Base-by-base conservation (phyloP, 2,888 invertebrate species). In the Hyposoter didymator region DNA sequence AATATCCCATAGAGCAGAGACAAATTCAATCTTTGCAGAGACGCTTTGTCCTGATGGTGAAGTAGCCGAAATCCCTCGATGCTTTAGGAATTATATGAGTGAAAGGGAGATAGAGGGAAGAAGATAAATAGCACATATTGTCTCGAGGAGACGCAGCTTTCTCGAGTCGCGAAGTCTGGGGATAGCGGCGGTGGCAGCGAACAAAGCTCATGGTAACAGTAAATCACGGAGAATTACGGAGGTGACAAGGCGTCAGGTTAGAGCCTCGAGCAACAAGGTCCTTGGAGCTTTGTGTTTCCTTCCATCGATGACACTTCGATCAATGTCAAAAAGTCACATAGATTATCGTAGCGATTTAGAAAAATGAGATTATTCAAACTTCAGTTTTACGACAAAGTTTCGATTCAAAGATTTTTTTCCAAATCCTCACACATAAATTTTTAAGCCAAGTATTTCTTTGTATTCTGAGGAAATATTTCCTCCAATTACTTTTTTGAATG, bases 191-290 rank as follows among this genome's bases (percentile, higher is more conserved):
- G 75, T 79, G 28, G 19, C 49, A 73, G 62, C 73, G 76, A 72
- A 72, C 55, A 66, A 80, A 76, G 66, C 84, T 80, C 66, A 49
- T 32, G 80, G 35, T 76, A 73, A 45, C 81, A 67, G 80, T 84
- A 69, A 76, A 78, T 84, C 76, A 67, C n/a, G 69, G 73, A 67
- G 75, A 78, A 78, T 73, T 73, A 76, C 55, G 64, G 67, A 73
- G 76, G 66, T 67, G 78, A 59, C 67, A 49, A 72, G 49, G 84
- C 69, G 76, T 73, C 70, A 67, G 66, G 72, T 76, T 80, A 72
- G 39, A 59, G 81, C 73, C 78, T 43, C 67, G 43, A 76, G 80
- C 72, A 49, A 73, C 59, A 62, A 80, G 22, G 45, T 39, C 43
- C 67, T 47, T 39, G 59, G 81, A 14, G 35, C 64, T 69, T 78